Evolutionary conservation across 2,888 invertebrate species (phyloP).

Genomic region (Machimus atricapillus): DNA sequence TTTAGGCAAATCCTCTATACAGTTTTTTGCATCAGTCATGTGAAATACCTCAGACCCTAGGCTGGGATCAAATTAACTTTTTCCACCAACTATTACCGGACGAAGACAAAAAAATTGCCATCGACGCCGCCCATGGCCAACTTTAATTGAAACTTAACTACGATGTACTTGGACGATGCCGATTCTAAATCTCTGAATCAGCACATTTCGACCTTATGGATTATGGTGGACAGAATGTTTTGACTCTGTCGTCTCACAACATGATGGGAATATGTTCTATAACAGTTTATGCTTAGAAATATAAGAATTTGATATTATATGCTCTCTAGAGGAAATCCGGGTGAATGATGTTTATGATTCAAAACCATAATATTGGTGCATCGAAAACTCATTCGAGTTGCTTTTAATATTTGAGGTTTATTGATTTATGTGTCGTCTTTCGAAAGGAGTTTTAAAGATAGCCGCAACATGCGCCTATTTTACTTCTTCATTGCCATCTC

Average conservation of each 20-base stretch:
- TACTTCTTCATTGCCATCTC: neutral
- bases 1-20: neutral
- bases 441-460: neutral
- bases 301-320: neutral
- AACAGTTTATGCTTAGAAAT: neutral
- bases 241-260: neutral
- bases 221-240: conserved; percentile 6
- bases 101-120: neutral
- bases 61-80: neutral
- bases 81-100: neutral
- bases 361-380: neutral
- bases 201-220: neutral
- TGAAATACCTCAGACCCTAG: neutral
- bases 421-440: conserved; percentile 11
- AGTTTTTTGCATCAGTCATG: neutral
- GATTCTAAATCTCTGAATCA: conserved; percentile 10
- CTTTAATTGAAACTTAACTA: conserved; percentile 19
- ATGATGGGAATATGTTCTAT: neutral
- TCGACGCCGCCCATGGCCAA: neutral
- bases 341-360: neutral
- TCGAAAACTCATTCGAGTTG: neutral
- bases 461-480: conserved; percentile 4
- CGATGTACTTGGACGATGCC: neutral
- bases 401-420: neutral
- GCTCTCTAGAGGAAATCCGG: neutral